phyloP scores from a whole-genome alignment of 2,113 vertebrate species.

The Entomyzon cyanotis region DNA sequence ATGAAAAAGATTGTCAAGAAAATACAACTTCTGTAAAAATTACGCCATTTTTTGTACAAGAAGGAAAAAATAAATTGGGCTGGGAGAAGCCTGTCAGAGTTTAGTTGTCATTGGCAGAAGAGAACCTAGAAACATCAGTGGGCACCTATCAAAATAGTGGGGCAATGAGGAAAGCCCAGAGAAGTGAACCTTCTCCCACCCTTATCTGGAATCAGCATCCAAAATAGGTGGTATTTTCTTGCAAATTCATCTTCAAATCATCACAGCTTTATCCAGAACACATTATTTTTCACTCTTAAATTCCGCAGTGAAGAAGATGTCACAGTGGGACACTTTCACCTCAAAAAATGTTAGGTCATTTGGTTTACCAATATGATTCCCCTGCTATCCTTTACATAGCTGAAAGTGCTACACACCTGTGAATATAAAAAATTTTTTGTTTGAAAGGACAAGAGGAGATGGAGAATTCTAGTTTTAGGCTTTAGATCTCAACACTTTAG shows the following conservation, averaged over 20 bases:
- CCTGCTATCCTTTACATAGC: neutral
- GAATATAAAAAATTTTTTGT: neutral
- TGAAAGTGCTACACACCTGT: neutral
- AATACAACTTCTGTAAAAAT: neutral
- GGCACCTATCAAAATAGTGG: neutral
- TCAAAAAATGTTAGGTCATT: neutral
- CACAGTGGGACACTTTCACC: neutral
- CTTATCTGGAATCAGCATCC: neutral
- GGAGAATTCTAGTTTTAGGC: neutral
- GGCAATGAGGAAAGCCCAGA: neutral
- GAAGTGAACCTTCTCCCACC: neutral
- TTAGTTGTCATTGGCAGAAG: neutral
- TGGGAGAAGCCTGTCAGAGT: neutral
- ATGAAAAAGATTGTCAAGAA: neutral
- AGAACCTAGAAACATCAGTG: neutral
- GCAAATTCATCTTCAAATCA: neutral
- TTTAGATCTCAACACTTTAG: neutral
- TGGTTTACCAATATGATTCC: neutral
- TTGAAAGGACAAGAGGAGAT: neutral
- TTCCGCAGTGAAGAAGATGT: neutral
- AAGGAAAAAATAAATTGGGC: neutral
- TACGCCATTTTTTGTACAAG: neutral
- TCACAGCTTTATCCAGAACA: neutral
- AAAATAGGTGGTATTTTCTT: neutral
- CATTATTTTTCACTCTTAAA: neutral